Base-by-base conservation (phyloP, 2,113 vertebrate species). In the Stigmatopora argus region DNA sequence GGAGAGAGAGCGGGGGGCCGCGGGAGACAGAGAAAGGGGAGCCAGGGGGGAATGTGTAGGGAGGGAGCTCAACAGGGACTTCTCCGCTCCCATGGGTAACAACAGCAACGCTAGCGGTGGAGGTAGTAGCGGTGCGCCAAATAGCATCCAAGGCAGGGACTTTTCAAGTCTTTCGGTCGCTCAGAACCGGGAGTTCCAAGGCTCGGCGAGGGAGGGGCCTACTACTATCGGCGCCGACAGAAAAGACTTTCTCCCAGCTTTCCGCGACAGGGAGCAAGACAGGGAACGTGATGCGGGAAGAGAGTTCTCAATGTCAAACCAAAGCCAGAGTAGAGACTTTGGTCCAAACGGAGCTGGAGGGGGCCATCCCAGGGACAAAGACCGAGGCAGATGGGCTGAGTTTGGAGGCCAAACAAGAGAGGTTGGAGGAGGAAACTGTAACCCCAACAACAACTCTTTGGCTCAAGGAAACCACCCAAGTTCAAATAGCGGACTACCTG, bases 301-400 rank as follows among this genome's bases (percentile, higher is more conserved):
- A 65, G 90, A 91, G 19, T 91, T 90, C 70, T 74, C 87, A 65
- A 66, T 86, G 58, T 73, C 82, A 66, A 90, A 85, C 76, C 89
- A 90, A 85, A 90, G 87, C 70, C 90, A 90, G 80, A 83, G 51
- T 47, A 81, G 90, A 75, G 91, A 92, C 53, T 91, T 90, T 75
- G 85, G 83, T 58, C 75, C 90, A 62, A 86, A 82, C 53, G 84
- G 84, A 74, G 75, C 84, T 53, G 71, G 78, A 48, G 87, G 84
- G 35, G 86, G 84, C 6, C 89, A 88, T 78, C 68, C 85, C 26
- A 87, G 89, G 78, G 90, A 92, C 69, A 91, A 91, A 82, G 90
- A 91, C 71, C 82, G 85, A n/a, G 84, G 83, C 60, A 81, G 91
- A 70, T 92, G 91, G 91, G 83, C 82, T n/a, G 91, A 91, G 76